Conservation (phyloP, 2,888 invertebrate genomes). For the Argyresthia albistria region DNA sequence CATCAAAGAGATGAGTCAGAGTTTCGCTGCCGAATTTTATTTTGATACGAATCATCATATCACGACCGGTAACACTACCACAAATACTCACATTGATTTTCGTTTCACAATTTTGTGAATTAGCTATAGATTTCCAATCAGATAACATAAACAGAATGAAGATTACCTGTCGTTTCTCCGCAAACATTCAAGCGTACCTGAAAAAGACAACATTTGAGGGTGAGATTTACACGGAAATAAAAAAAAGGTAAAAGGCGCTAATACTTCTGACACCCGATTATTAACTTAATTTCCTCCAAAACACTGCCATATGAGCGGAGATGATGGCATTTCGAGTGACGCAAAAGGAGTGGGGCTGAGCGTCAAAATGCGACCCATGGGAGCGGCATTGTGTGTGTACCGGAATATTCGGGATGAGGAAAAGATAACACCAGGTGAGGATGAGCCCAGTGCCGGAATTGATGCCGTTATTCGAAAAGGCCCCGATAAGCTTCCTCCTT, state of each 20-base stretch:
- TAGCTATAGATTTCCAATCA: too few species aligned
- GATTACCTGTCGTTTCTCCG: too few species aligned
- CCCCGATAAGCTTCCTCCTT: conserved; percentile 35
- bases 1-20: conserved; percentile 29
- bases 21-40: conserved; percentile 28
- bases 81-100: too few species aligned
- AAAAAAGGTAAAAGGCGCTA: too few species aligned
- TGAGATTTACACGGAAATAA: too few species aligned
- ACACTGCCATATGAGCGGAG: conserved; percentile 16
- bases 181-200: too few species aligned
- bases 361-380: conserved; percentile 29
- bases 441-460: conserved; percentile 33
- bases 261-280: too few species aligned
- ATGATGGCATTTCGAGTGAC: conserved; percentile 42
- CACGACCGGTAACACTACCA: not conserved
- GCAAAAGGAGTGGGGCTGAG: conserved; percentile 33
- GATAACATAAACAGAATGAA: too few species aligned
- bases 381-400: conserved; percentile 25
- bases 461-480: conserved; percentile 55
- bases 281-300: conserved; percentile 19
- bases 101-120: too few species aligned
- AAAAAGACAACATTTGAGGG: too few species aligned
- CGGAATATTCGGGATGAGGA: conserved; percentile 35
- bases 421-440: conserved; percentile 48
- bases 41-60: conserved; percentile 25